Evolutionary conservation across 2,113 vertebrate species (phyloP), one percentile per base, ranked within the genome.

Genomic region (Sprattus sprattus): DNA sequence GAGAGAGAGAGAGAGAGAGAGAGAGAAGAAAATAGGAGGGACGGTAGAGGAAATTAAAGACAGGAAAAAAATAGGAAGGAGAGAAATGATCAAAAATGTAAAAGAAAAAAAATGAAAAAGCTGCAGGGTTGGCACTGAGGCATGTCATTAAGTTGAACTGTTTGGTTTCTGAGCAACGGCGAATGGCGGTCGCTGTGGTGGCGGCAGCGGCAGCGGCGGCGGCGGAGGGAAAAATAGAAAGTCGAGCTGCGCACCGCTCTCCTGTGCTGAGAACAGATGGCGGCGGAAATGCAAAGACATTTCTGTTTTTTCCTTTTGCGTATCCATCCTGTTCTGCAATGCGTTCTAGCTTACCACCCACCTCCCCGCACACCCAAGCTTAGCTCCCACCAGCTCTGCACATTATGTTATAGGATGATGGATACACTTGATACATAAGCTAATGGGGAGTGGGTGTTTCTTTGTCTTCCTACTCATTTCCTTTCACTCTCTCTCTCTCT

Each of bases 191-290:
- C 87, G 6, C 87, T 89, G 89, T 88, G 85, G 89, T 88, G 90
- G 89, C 88, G 85, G 32, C 39, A 39, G n/a, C n/a, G n/a, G n/a
- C n/a, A n/a, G n/a, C n/a, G n/a, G n/a, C n/a, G 85, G 90, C 88
- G 90, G 89, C 88, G 85, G 32, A 39, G 71, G 71, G 91, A 87
- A 82, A 89, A 84, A 84, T 20, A 84, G 85, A 83, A 81, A 50
- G 47, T 32, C 39, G 45, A 45, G 80, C 60, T 84, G 91, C 87
- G 39, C 60, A 89, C 86, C 71, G 88, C 86, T 88, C 87, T 89
- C 81, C 90, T 89, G 87, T 87, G 88, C 89, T 52, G 89, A 50
- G 90, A 93, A 85, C 92, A 94, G 92, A 94, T 93, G 93, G 92
- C 87, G 71, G 78, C 87, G 90, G 87, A 71, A 88, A 89, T 91